A percentile compares a stretch with the other conserved stretches of the same genome.
Conservation (phyloP, 2,888 invertebrate species). For the Caenorhabditis panamensis region DNA sequence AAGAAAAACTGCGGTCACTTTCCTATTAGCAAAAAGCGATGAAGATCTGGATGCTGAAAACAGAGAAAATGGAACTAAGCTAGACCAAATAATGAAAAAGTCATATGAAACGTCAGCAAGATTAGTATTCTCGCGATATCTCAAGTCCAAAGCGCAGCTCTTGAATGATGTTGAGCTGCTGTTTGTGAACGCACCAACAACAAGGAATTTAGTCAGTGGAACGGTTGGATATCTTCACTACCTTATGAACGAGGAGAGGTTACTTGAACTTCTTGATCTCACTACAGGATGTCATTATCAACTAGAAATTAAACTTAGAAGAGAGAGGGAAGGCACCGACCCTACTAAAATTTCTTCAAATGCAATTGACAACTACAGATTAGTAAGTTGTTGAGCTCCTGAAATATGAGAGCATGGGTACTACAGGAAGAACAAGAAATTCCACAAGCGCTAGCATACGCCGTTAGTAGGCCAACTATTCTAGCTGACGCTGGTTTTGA, state of each 20-base stretch:
- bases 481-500: constrained; percentile 74
- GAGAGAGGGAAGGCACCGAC: constrained; percentile 37
- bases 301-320: constrained; percentile 60
- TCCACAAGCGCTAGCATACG: constrained; percentile 33
- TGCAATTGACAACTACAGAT: constrained; percentile 39
- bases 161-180: constrained; percentile 58
- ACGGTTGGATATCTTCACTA: constrained; percentile 71
- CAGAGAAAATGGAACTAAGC: constrained; percentile 58
- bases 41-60: constrained; percentile 71
- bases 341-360: constrained; percentile 8
- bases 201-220: constrained; percentile 66
- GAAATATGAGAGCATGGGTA: not conserved
- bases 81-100: constrained; percentile 63
- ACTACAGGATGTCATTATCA: constrained; percentile 67
- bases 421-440: constrained; percentile 30
- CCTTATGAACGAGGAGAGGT: constrained; percentile 66
- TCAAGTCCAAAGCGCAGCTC: constrained; percentile 64
- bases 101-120: constrained; percentile 64
- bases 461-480: constrained; percentile 64
- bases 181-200: constrained; percentile 64
- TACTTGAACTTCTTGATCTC: constrained; percentile 64
- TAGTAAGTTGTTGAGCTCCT: constrained; percentile 5
- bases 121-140: constrained; percentile 58
- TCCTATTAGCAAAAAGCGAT: constrained; percentile 69
- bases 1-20: constrained; percentile 65